Percentiles rank a stretch among this genome's conserved stretches.
Evolutionary conservation across 1,140 invertebrate species (phyloP).

Genomic region (Megathymus violae): DNA sequence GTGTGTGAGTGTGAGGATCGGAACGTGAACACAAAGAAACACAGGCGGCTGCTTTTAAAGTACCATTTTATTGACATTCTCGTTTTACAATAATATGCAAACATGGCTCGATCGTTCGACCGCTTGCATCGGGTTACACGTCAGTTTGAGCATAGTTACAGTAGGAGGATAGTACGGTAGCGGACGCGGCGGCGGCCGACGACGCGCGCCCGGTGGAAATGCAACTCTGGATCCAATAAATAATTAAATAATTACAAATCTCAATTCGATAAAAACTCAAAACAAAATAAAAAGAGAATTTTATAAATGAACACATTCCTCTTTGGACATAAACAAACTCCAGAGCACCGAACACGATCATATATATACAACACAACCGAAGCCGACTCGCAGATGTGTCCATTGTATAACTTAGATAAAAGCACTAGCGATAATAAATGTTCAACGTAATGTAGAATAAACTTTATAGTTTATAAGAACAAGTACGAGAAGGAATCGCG

Average conservation of each 20-base stretch:
- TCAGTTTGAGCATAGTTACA: conserved; percentile 73
- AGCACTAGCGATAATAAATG: conserved; percentile 8
- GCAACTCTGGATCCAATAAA: conserved; percentile 79
- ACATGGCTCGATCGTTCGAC: conserved; percentile 76
- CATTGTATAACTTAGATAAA: conserved; percentile 32
- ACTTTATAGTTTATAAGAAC: conserved; percentile 29
- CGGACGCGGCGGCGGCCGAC: not conserved
- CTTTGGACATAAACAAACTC: conserved; percentile 72
- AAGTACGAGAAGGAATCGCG: conserved; percentile 25
- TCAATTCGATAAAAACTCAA: conserved; percentile 58
- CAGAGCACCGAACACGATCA: conserved; percentile 49
- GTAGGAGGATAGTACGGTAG: conserved; percentile 35
- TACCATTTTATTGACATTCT: conserved; percentile 83
- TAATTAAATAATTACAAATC: conserved; percentile 74
- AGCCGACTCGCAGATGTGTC: conserved; percentile 32
- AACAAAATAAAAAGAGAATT: conserved; percentile 59
- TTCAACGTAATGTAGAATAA: conserved; percentile 20
- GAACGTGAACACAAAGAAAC: conserved; percentile 39
- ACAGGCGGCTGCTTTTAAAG: conserved; percentile 65
- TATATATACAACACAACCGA: conserved; percentile 55
- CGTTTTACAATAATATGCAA: conserved; percentile 80
- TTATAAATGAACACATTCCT: conserved; percentile 79
- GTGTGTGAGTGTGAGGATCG: too few species aligned
- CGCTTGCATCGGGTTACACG: conserved; percentile 60
- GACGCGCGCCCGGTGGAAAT: conserved; percentile 53